Percentiles rank a stretch among this genome's conserved stretches.
phyloP scores from a whole-genome alignment of 2,888 invertebrate genomes.

The Ctenicera cuprea region DNA sequence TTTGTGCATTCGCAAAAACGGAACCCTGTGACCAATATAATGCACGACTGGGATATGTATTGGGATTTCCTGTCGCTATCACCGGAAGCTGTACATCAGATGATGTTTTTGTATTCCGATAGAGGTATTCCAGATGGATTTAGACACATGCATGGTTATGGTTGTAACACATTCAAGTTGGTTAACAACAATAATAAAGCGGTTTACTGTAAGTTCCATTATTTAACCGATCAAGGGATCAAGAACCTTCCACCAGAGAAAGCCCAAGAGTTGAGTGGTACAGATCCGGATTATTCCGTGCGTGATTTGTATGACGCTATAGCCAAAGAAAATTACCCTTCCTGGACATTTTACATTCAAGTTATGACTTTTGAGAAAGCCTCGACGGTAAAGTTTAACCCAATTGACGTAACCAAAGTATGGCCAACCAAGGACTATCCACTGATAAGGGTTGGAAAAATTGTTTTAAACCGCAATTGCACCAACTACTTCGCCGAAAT shows the following conservation, averaged over 20 bases:
- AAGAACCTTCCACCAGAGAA: constrained; percentile 83
- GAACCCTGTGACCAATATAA: constrained; percentile 88
- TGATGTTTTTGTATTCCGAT: constrained; percentile 90
- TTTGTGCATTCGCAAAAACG: constrained; percentile 98
- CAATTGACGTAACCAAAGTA: constrained; percentile 94
- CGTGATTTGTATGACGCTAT: constrained; percentile 95
- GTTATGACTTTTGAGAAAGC: constrained; percentile 92
- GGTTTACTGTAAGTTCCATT: constrained; percentile 94
- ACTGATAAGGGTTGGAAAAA: constrained; percentile 89
- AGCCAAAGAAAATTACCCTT: constrained; percentile 80
- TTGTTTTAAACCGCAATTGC: constrained; percentile 91
- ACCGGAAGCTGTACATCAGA: constrained; percentile 91
- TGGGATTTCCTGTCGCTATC: constrained; percentile 95
- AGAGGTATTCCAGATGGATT: constrained; percentile 95
- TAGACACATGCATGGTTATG: constrained; percentile 86
- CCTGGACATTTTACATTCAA: constrained; percentile 90
- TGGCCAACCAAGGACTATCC: constrained; percentile 94
- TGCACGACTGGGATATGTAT: constrained; percentile 95
- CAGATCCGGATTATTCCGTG: constrained; percentile 92
- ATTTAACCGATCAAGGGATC: constrained; percentile 92
- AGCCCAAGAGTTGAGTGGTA: constrained; percentile 81
- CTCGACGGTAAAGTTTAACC: constrained; percentile 86
- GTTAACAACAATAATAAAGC: constrained; percentile 83
- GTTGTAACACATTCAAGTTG: constrained; percentile 94
- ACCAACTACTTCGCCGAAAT: constrained; percentile 95